These are phyloP conservation scores for Mionectes olivaceus DNA, from an alignment of 2,797 vertebrate species.

Conservation along the genomic window DNA sequence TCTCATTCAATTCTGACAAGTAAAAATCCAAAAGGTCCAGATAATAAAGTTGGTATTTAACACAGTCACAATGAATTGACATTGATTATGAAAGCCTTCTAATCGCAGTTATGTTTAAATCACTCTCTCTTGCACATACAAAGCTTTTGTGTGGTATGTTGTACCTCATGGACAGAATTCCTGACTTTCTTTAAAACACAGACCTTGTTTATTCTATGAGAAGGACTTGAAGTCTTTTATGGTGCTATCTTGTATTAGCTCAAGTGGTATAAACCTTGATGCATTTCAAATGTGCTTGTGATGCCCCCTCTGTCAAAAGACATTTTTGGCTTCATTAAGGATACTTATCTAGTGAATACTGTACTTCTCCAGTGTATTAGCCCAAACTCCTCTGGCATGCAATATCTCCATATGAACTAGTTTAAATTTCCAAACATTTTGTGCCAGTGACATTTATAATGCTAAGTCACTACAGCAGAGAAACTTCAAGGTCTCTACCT, in stretches of 20 bases:
- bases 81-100: background rate
- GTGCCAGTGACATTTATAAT: background rate
- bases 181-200: background rate
- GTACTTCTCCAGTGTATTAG: background rate
- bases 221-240: background rate
- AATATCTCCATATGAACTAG: background rate
- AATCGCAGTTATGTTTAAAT: background rate
- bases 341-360: background rate
- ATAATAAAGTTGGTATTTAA: constrained; percentile 21
- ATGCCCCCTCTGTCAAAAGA: background rate
- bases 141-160: background rate
- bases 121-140: background rate
- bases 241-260: background rate
- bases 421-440: background rate
- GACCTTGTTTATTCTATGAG: background rate
- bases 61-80: background rate
- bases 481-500: background rate
- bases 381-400: background rate
- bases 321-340: background rate
- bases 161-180: background rate
- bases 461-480: background rate
- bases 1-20: background rate
- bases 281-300: background rate
- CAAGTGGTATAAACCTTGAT: background rate
- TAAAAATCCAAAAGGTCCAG: background rate